phyloP scores from a whole-genome alignment of 2,888 invertebrate genomes.

The Pherbina coryleti region DNA sequence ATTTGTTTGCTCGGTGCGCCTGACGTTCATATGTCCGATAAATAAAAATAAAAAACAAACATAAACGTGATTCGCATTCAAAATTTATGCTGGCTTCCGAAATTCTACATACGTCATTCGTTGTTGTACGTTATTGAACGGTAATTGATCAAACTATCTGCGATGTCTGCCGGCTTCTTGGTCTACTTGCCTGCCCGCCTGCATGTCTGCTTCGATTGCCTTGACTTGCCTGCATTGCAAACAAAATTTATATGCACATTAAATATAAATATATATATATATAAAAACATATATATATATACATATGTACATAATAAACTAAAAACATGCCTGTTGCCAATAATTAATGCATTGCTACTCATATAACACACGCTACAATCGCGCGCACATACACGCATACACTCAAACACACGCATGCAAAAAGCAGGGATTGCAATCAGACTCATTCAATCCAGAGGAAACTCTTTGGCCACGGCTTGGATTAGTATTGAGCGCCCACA shows the following conservation, averaged over 20 bases:
- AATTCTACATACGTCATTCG: background rate
- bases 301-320: background rate
- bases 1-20: constrained; percentile 38
- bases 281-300: background rate
- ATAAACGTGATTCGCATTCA: constrained; percentile 12
- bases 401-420: background rate
- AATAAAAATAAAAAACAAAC: constrained; percentile 18
- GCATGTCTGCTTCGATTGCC: constrained; percentile 25
- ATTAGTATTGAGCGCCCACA: constrained; percentile 2
- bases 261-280: background rate
- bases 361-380: background rate
- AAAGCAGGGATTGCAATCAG: background rate
- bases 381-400: background rate
- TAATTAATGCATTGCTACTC: background rate
- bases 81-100: background rate
- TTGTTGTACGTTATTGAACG: background rate
- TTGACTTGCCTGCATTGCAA: constrained; percentile 25
- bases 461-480: constrained; percentile 9
- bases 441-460: constrained; percentile 26
- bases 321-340: constrained; percentile 7
- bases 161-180: constrained; percentile 4
- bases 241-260: background rate
- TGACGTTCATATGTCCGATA: constrained; percentile 32
- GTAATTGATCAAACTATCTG: background rate
- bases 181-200: constrained; percentile 28